These are phyloP conservation scores for Eurosta solidaginis DNA, from an alignment of 1,140 invertebrate species.

Conservation along the genomic window DNA sequence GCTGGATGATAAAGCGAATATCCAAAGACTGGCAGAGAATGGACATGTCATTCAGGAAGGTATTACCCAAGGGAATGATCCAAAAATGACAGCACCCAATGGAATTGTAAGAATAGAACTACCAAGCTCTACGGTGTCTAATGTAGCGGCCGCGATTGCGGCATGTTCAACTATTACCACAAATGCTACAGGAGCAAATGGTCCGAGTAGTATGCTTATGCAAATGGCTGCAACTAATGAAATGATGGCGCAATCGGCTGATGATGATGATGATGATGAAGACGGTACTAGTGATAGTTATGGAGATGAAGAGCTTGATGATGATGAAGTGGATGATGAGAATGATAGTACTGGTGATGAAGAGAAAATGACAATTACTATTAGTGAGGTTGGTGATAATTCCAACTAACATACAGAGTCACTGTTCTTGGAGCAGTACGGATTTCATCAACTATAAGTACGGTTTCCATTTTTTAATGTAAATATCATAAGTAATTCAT, in stretches of 20 bases:
- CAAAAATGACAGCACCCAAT: constrained; percentile 50
- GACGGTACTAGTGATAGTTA: neutral
- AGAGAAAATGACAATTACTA: constrained; percentile 72
- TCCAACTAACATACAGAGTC: constrained; percentile 59
- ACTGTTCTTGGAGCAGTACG: constrained; percentile 60
- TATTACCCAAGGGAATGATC: neutral
- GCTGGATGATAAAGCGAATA: constrained; percentile 37
- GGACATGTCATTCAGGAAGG: neutral
- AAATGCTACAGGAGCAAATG: neutral
- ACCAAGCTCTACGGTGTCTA: constrained; percentile 42
- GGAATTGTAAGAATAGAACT: constrained; percentile 53
- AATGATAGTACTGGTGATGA: constrained; percentile 68
- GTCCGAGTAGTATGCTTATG: constrained; percentile 25
- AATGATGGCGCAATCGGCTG: neutral
- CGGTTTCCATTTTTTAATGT: neutral
- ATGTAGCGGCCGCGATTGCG: constrained; percentile 52
- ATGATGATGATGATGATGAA: constrained; percentile 23
- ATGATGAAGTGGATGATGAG: constrained; percentile 64
- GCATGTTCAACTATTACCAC: constrained; percentile 50
- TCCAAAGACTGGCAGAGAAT: neutral
- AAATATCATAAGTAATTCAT: neutral
- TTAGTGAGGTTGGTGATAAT: constrained; percentile 60
- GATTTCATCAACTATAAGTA: constrained; percentile 48
- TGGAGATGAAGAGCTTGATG: constrained; percentile 62
- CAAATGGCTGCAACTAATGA: neutral